Conservation (phyloP, 2,113 vertebrate species). For the Pituophis catenifer region DNA sequence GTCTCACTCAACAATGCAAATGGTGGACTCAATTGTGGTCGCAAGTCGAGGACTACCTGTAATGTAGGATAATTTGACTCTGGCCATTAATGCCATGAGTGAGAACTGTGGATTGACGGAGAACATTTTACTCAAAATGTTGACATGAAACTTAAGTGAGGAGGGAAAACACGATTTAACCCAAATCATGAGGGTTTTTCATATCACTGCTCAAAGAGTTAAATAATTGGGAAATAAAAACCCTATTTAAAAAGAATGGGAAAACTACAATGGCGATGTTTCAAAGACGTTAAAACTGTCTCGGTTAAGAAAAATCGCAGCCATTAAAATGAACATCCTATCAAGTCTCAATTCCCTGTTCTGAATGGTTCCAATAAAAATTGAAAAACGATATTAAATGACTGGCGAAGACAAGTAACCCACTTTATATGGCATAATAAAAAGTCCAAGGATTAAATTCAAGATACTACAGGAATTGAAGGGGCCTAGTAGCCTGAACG, state of each 20-base stretch:
- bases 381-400: neutral
- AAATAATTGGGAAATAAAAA: neutral
- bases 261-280: neutral
- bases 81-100: too few relatives aligned
- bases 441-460: neutral
- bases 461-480: neutral
- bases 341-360: neutral
- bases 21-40: too few relatives aligned
- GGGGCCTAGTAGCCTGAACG: neutral
- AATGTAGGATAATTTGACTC: too few relatives aligned
- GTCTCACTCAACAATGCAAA: too few relatives aligned
- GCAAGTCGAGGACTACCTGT: too few relatives aligned
- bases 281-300: neutral
- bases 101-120: too few relatives aligned
- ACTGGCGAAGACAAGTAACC: neutral
- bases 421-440: neutral
- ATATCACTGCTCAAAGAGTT: too few relatives aligned
- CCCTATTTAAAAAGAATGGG: neutral
- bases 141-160: too few relatives aligned
- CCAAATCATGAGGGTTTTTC: too few relatives aligned
- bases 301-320: neutral
- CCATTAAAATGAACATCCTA: neutral
- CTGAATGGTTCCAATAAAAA: neutral
- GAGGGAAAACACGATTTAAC: too few relatives aligned
- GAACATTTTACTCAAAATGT: too few relatives aligned